These are phyloP conservation scores for Vannuccia rotundouncinata DNA, from an alignment of 2,888 invertebrate genomes.

Conservation along the genomic window DNA sequence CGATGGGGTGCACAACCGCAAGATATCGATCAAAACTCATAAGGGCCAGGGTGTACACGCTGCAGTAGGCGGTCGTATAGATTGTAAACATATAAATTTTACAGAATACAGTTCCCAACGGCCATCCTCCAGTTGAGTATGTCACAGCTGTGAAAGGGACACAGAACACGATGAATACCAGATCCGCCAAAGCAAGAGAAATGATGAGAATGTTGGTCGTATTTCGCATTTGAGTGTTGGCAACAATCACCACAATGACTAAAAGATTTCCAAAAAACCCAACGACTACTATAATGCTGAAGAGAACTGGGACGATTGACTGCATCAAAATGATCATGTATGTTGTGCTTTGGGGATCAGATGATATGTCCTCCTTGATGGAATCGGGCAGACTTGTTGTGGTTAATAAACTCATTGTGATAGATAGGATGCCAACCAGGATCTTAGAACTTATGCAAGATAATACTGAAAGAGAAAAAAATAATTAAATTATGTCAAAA, in stretches of 20 bases:
- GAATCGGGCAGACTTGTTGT: too few species aligned
- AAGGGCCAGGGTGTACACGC: conserved; percentile 82
- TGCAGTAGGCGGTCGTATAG: conserved; percentile 83
- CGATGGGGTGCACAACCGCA: conserved; percentile 85
- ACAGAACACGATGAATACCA: conserved; percentile 83
- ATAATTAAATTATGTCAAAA: too few species aligned
- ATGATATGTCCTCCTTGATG: too few species aligned
- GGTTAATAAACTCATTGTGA: too few species aligned
- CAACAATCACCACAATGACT: conserved; percentile 78
- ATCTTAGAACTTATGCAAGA: too few species aligned
- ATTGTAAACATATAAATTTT: conserved; percentile 82
- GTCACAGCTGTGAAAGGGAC: conserved; percentile 87
- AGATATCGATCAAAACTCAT: conserved; percentile 84
- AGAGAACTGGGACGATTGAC: conserved; percentile 62
- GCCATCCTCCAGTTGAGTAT: conserved; percentile 78
- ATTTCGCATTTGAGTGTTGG: conserved; percentile 82
- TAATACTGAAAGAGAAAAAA: too few species aligned
- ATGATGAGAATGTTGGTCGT: conserved; percentile 85
- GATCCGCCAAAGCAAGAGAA: conserved; percentile 78
- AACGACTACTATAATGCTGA: conserved; percentile 75
- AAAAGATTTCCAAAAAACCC: conserved; percentile 82
- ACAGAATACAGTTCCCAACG: conserved; percentile 81
- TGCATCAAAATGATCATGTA: conserved; percentile 22
- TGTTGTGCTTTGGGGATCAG: too few species aligned
- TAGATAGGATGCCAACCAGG: too few species aligned